A percentile compares a stretch with the other conserved stretches of the same genome.
These are phyloP conservation scores for Trisateles emortualis DNA, from an alignment of 2,888 invertebrate species.

Conservation along the genomic window DNA sequence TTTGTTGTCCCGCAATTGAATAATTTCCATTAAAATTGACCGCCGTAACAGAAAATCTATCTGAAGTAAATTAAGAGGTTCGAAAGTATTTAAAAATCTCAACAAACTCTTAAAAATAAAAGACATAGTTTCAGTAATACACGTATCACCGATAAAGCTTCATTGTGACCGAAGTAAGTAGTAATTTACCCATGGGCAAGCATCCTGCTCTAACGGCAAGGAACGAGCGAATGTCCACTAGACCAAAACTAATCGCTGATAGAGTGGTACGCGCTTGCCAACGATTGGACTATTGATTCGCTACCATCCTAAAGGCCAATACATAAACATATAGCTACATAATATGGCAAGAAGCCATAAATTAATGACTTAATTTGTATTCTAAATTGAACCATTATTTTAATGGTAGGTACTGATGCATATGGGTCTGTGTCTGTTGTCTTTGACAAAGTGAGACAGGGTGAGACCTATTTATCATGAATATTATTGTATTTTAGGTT, in stretches of 20 bases:
- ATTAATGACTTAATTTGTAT: constrained; percentile 41
- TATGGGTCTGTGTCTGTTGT: neutral
- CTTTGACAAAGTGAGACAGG: neutral
- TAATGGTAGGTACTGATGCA: neutral
- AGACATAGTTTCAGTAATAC: constrained; percentile 18
- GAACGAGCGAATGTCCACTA: constrained; percentile 72
- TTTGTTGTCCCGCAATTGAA: no score
- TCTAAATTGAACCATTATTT: constrained; percentile 6
- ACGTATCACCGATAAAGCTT: constrained; percentile 36
- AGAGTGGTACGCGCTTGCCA: constrained; percentile 80
- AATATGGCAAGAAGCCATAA: constrained; percentile 37
- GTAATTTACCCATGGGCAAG: constrained; percentile 62
- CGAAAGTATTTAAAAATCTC: neutral
- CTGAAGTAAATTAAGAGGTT: no score
- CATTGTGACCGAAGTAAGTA: constrained; percentile 47
- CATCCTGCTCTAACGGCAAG: constrained; percentile 61
- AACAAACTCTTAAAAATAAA: no score
- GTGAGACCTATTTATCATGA: neutral
- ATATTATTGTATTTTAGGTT: no score
- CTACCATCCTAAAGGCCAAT: constrained; percentile 54
- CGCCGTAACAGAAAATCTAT: no score
- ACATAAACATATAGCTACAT: constrained; percentile 40
- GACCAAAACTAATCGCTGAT: constrained; percentile 85
- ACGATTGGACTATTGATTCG: constrained; percentile 80
- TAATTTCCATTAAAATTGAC: no score